These are phyloP conservation scores for Prunella fulvescens DNA, from an alignment of 2,113 vertebrate genomes.

Conservation along the genomic window DNA sequence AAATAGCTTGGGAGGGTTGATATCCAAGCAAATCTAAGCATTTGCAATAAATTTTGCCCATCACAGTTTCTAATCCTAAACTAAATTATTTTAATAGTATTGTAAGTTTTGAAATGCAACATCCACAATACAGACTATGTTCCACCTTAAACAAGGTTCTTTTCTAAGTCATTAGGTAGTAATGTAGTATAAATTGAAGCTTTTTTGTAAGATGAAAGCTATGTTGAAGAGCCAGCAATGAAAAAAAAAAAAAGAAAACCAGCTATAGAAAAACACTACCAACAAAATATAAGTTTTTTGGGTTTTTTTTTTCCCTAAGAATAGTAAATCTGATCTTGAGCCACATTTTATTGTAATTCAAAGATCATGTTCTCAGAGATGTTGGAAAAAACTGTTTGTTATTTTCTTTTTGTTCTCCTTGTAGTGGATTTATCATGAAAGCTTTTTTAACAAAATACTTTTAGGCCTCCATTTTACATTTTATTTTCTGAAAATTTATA, in stretches of 20 bases:
- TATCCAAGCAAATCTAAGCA: not conserved
- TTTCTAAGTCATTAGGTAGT: not conserved
- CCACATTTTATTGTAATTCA: not conserved
- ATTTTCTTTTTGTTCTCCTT: not conserved
- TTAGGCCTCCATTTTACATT: not conserved
- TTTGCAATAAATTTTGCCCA: not conserved
- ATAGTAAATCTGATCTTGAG: not conserved
- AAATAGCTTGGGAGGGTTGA: not conserved
- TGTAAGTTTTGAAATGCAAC: not conserved
- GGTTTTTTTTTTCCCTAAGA: not conserved
- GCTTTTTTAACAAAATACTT: not conserved
- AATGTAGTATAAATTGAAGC: not conserved
- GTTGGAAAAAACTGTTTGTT: not conserved
- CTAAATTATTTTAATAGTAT: not conserved
- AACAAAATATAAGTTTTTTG: not conserved
- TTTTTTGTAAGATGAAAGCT: not conserved
- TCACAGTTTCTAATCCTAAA: not conserved
- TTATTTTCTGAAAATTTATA: not conserved
- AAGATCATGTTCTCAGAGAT: not conserved
- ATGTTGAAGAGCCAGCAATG: fast-evolving
- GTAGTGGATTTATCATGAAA: not conserved
- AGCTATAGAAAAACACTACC: not conserved
- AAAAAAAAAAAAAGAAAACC: not conserved
- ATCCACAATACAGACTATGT: not conserved
- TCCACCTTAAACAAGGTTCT: not conserved